Evolutionary conservation across 2,113 vertebrate species (phyloP), one percentile per base, ranked within the genome.

Genomic region (Tricholaema leucomelas): DNA sequence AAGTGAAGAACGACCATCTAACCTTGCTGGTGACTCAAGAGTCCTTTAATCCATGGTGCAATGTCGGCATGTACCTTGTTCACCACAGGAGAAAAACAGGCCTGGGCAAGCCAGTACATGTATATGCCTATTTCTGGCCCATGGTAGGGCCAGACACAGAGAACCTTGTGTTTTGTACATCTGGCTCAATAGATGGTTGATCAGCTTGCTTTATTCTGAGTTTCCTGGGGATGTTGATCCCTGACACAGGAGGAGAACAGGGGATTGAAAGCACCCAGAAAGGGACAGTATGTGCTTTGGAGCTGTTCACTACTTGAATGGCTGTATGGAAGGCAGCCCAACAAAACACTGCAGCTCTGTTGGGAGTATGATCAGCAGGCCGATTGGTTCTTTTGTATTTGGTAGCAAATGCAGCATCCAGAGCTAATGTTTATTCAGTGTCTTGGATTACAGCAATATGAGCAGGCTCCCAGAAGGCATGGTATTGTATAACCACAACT

Each of bases 151-250:
- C n/a, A n/a, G n/a, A n/a, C n/a, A n/a, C n/a, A n/a, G 40, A 40
- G 65, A 85, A 77, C 46, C 36, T 75, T 58, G 54, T 48, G 56
- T 75, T 93, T 94, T 73, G 67, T 71, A 89, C 72, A 70, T 4
- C 38, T 19, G 91, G 46, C 91, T 94, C 85, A 73, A 23, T 36
- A 90, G 93, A 93, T 42, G 85, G 75, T 69, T 82, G 78, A 76
- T 16, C 70, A 55, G 19, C 31, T 92, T 92, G 12, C 75, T 87
- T 92, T 87, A 85, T 77, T 87, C 72, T 77, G 33, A 77, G 25
- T 46, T 89, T 93, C 44, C 91, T 85, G 87, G 67, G 84, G 36
- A 42, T 55, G 28, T 76, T 85, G 87, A 89, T 85, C 67, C 67
- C 52, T 10, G 38, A 31, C 35, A 76, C 24, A 20, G 78, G 14